phyloP scores from a whole-genome alignment of 2,888 invertebrate genomes.

The Notodonta dromedarius region DNA sequence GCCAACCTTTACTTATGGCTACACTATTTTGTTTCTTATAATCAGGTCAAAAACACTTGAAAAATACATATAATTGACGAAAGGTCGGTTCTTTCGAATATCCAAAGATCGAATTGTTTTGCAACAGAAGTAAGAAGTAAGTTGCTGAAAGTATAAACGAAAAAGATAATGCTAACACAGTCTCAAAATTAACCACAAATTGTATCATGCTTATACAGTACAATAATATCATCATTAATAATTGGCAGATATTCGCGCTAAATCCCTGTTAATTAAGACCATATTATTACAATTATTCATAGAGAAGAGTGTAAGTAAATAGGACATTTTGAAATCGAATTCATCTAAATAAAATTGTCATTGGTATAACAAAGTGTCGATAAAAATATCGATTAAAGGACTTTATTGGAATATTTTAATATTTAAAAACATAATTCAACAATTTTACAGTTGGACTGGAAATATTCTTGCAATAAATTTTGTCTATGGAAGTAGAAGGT shows the following conservation, averaged over 20 bases:
- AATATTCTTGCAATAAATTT: constrained; percentile 5
- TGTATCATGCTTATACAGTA: background rate
- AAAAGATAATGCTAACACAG: background rate
- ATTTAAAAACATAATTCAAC: background rate
- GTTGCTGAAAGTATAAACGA: too few species aligned
- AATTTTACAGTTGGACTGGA: background rate
- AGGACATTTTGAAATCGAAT: constrained; percentile 2
- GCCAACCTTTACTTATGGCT: too few species aligned
- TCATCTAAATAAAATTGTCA: constrained; percentile 7
- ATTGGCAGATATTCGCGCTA: constrained; percentile 38
- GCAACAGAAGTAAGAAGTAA: too few species aligned
- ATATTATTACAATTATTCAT: constrained; percentile 2
- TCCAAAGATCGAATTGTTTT: too few species aligned
- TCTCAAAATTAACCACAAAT: constrained; percentile 3
- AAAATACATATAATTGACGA: too few species aligned
- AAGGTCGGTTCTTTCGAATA: too few species aligned
- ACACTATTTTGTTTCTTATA: too few species aligned
- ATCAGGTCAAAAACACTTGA: too few species aligned
- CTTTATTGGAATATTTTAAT: background rate
- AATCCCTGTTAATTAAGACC: constrained; percentile 31
- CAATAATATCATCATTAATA: constrained; percentile 16
- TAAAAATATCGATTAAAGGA: constrained; percentile 5
- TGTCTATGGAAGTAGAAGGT: constrained; percentile 3
- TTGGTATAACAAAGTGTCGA: constrained; percentile 5
- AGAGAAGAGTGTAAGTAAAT: constrained; percentile 11